Evolutionary conservation across 2,113 vertebrate species (phyloP).

Genomic region (Patagioenas fasciata): DNA sequence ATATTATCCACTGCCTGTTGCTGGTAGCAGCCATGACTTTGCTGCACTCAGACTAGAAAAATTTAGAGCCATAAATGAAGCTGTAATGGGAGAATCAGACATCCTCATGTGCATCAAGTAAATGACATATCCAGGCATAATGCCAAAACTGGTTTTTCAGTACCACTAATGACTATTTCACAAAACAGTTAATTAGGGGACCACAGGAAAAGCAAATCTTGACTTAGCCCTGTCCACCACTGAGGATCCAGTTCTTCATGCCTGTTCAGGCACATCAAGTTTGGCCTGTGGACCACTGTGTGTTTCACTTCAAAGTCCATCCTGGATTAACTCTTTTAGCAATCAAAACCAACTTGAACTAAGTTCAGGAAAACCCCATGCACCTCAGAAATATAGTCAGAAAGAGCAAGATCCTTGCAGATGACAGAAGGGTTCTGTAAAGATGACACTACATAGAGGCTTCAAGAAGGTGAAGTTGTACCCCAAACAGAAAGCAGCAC

Average conservation of each 20-base stretch:
- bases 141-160: neutral
- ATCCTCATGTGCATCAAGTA: neutral
- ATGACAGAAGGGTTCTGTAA: neutral
- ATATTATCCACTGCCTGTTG: neutral
- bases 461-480: neutral
- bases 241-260: neutral
- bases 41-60: neutral
- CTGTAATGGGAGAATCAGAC: neutral
- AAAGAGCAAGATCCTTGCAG: neutral
- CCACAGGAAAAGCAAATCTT: neutral
- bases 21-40: neutral
- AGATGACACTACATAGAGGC: neutral
- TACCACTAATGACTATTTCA: neutral
- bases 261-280: neutral
- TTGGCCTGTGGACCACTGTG: neutral
- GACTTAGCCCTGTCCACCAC: neutral
- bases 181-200: neutral
- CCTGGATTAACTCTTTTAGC: neutral
- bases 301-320: neutral
- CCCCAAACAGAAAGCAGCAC: neutral
- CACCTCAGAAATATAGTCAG: neutral
- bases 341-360: neutral
- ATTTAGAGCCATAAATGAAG: neutral
- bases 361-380: neutral
- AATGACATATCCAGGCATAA: neutral